A percentile compares a stretch with the other conserved stretches of the same genome.
These are phyloP conservation scores for Coenonympha arcania DNA, from an alignment of 2,888 invertebrate genomes.

Conservation along the genomic window DNA sequence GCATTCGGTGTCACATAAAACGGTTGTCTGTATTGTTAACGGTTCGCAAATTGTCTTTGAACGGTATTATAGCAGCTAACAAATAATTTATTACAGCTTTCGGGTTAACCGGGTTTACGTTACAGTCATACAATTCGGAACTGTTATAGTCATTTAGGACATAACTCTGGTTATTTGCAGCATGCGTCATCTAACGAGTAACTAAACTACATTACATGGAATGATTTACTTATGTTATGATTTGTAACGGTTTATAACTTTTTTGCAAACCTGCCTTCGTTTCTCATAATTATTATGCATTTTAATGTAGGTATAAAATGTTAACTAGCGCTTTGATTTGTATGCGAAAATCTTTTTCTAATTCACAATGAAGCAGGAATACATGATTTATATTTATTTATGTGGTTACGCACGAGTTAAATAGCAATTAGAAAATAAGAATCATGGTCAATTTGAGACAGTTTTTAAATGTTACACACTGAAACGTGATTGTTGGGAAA, in stretches of 20 bases:
- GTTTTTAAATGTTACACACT: not conserved
- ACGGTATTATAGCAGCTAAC: conserved; percentile 1
- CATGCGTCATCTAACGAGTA: conserved; percentile 1
- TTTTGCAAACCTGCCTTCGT: too few relatives aligned
- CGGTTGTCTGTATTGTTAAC: not conserved
- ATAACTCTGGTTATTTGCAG: not conserved
- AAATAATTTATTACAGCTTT: conserved; percentile 1
- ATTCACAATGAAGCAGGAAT: too few relatives aligned
- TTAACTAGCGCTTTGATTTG: too few relatives aligned
- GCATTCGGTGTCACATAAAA: not conserved
- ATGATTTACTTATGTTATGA: too few relatives aligned
- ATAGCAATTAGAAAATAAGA: not conserved
- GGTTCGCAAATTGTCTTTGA: conserved; percentile 3
- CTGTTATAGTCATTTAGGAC: conserved; percentile 2
- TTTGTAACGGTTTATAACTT: too few relatives aligned
- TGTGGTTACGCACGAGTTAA: not conserved
- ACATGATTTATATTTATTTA: too few relatives aligned
- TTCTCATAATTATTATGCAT: too few relatives aligned
- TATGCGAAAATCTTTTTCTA: too few relatives aligned
- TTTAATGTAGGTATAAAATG: too few relatives aligned
- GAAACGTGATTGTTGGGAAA: not conserved
- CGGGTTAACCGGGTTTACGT: conserved; percentile 2
- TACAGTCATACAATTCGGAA: not conserved
- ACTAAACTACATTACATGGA: not conserved
- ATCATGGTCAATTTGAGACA: not conserved